Evolutionary conservation across 1,140 invertebrate species (phyloP), one percentile per base, ranked within the genome.

Genomic region (Eueides isabella): DNA sequence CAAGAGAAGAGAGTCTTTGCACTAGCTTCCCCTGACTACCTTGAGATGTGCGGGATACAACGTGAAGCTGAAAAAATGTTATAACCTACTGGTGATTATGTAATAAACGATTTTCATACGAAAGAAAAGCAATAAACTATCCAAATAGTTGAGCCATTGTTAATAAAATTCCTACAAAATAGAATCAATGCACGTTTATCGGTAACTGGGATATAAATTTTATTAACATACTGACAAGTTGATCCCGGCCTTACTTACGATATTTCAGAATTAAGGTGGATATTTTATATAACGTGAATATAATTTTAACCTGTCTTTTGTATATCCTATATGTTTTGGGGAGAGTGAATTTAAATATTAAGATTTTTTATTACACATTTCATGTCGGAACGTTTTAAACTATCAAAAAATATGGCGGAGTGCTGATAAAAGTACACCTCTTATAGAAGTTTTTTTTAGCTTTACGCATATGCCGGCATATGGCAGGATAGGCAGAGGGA

Each of bases 131-230:
- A 55, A 55, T 55, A 55, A 55, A 23, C 9, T 55, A 23, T 19
- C 9, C 48, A 26, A 55, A 55, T 55, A 55, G 48, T 55, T 55
- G 3, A 26, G 23, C 48, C 23, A 55, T 55, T 55, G 19, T 55
- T 55, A 55, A 55, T 55, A 55, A 55, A 55, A 55, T 55, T 23
- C 23, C 23, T 23, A 55, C 48, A 55, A 55, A 55, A 55, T 55
- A 55, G 48, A 55, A 55, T 55, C 48, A 55, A 23, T 55, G 23
- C 12, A 26, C 48, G 48, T 23, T 55, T 55, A 55, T 55, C 11
- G 48, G 48, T 55, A 55, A 55, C 0, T 55, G 48, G 48, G 11
- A 5, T 26, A 55, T 55, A 55, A 55, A 55, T 55, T 55, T 55
- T 55, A 55, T 26, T 55, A 55, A 23, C 19, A 14, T 55, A 26